Conservation (phyloP, 2,113 vertebrate species). For the Scortum barcoo region DNA sequence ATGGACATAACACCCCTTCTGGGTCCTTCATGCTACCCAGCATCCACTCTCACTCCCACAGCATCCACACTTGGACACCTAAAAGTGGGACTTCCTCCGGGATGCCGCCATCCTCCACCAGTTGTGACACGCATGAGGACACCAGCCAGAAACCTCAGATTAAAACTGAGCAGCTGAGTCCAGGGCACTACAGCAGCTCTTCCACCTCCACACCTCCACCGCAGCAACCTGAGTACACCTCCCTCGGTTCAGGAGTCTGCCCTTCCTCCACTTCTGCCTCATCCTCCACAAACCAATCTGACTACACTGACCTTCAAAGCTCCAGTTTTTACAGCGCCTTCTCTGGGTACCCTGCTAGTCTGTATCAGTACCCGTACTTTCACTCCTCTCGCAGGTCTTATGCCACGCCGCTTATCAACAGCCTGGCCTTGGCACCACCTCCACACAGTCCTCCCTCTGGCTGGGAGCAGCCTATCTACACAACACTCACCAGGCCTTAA, state of each 20-base stretch:
- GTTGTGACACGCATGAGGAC: slow-evolving; percentile 52
- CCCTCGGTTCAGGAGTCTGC: slow-evolving; percentile 81
- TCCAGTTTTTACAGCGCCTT: slow-evolving; percentile 89
- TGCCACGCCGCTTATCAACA: slow-evolving; percentile 86
- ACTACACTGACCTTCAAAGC: slow-evolving; percentile 91
- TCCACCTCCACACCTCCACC: slow-evolving; percentile 78
- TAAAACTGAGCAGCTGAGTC: slow-evolving; percentile 92
- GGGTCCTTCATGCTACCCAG: slow-evolving; percentile 74
- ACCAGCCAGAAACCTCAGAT: slow-evolving; percentile 82
- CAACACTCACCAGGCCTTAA: slow-evolving; percentile 89
- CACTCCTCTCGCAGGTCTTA: slow-evolving; percentile 90
- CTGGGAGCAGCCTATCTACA: slow-evolving; percentile 93
- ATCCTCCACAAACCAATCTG: slow-evolving; percentile 84
- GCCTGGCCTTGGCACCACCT: slow-evolving; percentile 87
- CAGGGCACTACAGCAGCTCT: slow-evolving; percentile 83
- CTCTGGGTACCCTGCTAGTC: slow-evolving; percentile 86
- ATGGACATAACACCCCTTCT: slow-evolving; percentile 59
- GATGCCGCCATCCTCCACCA: slow-evolving; percentile 7
- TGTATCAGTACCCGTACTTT: slow-evolving; percentile 93
- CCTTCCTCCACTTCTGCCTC: slow-evolving; percentile 73
- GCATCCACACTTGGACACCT: slow-evolving; percentile 82
- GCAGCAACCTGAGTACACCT: slow-evolving; percentile 81
- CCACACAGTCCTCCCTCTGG: slow-evolving; percentile 87
- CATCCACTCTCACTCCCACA: slow-evolving; percentile 76
- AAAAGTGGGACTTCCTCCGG: slow-evolving; percentile 70